Conservation (phyloP, 2,888 invertebrate species). For the Ormyrus thymus region DNA sequence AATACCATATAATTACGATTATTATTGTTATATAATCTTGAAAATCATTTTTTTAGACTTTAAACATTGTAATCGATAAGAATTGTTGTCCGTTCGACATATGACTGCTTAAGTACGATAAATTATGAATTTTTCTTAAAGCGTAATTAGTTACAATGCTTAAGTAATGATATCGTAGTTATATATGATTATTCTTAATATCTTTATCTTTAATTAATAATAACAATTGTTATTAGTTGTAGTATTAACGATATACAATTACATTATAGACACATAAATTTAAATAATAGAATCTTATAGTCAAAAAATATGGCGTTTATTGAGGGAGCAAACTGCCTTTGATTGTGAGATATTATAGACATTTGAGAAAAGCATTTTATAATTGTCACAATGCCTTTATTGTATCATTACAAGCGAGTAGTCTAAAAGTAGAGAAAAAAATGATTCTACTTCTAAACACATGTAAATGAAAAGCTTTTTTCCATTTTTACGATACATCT, state of each 20-base stretch:
- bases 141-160: neutral
- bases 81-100: neutral
- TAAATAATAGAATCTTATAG: constrained; percentile 14
- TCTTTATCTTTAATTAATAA: too few species aligned
- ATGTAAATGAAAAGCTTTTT: neutral
- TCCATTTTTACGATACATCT: constrained; percentile 3
- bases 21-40: constrained; percentile 4
- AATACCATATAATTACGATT: constrained; percentile 12
- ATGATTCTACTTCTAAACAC: constrained; percentile 5
- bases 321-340: constrained; percentile 27
- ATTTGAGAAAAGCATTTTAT: constrained; percentile 10
- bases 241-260: constrained; percentile 7
- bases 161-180: neutral
- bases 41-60: neutral
- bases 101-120: neutral
- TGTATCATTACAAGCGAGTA: constrained; percentile 20
- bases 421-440: too few species aligned
- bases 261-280: constrained; percentile 1
- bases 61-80: constrained; percentile 8
- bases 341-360: constrained; percentile 19
- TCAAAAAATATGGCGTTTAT: constrained; percentile 16
- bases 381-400: constrained; percentile 26
- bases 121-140: neutral
- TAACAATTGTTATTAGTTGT: constrained; percentile 7
- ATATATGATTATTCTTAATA: too few species aligned